Base-by-base conservation (phyloP, 2,888 invertebrate genomes). In the Ormyrus rosae region DNA sequence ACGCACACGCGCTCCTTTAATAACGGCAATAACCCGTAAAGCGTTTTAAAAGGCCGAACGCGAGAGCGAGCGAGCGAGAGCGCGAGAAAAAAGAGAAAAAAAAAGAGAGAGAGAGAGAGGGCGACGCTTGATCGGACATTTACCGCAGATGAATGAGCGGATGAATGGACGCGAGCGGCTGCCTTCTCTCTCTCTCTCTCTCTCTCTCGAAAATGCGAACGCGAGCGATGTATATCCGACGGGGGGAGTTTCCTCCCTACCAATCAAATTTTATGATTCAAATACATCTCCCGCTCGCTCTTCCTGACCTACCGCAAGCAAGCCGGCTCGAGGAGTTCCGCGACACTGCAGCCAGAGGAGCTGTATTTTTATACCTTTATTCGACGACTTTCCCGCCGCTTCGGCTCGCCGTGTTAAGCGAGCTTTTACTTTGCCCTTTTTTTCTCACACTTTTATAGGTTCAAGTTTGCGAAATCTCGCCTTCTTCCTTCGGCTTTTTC, bases 201-300 rank as follows among this genome's bases (percentile, higher is more conserved):
- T 13, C 81, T 78, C 81, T 76, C 70, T 73, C 78, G 79, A 82
- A 83, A 83, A 82, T 73, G 78, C 50, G 19, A 58, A 50, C 56
- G 45, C 10, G 56, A 45, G 60, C 80, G 74, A 83, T 53, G 84
- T 84, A 87, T 86, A 88, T 85, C 19, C 58, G n/a, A 10, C 70
- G 34, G 19, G 45, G 19, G 19, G 19, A 19, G 19, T 19, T 19
- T 34, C 45, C 55, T 46, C 13, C 83, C 84, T 84, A 84, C 87
- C 89, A 88, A 89, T 89, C 89, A 89, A 89, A 89, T 89, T 90
- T 90, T 89, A 89, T 88, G 89, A 89, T 74, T 79, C 69, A 53
- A 70, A 79, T 79, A 69, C 69, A 70, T 73, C 73, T 55, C 50
- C n/a, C 63, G 10, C 6, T 50, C 46, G 11, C 64, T 34, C 60